Evolutionary conservation across 2,888 invertebrate genomes (phyloP).

Genomic region (Lydus trimaculatus): DNA sequence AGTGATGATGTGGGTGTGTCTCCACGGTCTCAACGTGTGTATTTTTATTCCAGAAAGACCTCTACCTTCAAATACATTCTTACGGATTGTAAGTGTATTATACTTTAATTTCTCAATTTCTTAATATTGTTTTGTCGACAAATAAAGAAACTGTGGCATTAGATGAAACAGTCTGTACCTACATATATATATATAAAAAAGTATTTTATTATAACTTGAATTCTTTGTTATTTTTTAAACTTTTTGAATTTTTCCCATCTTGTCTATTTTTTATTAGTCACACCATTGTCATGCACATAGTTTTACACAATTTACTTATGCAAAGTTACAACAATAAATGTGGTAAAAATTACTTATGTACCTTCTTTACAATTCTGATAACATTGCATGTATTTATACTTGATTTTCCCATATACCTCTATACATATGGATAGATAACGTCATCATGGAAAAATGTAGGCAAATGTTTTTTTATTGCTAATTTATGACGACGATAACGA

Average conservation of each 20-base stretch:
- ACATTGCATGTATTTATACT: constrained; percentile 16
- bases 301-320: constrained; percentile 32
- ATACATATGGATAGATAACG: constrained; percentile 8
- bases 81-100: too few species aligned
- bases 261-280: constrained; percentile 33
- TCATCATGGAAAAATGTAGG: constrained; percentile 23
- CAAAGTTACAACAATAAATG: constrained; percentile 10
- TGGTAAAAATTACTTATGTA: neutral
- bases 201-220: too few species aligned
- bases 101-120: too few species aligned
- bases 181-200: too few species aligned
- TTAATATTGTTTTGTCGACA: too few species aligned
- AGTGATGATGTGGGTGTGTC: too few species aligned
- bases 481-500: constrained; percentile 20
- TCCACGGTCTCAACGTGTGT: too few species aligned
- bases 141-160: too few species aligned
- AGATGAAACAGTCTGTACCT: too few species aligned
- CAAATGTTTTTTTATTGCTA: constrained; percentile 24
- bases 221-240: constrained; percentile 7
- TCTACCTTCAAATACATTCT: too few species aligned
- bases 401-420: neutral
- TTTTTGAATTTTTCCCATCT: constrained; percentile 39
- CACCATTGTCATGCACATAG: constrained; percentile 28
- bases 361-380: constrained; percentile 14
- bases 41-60: too few species aligned